These are phyloP conservation scores for Triplophysa bombifrons DNA, from an alignment of 2,797 vertebrate genomes.

Conservation along the genomic window DNA sequence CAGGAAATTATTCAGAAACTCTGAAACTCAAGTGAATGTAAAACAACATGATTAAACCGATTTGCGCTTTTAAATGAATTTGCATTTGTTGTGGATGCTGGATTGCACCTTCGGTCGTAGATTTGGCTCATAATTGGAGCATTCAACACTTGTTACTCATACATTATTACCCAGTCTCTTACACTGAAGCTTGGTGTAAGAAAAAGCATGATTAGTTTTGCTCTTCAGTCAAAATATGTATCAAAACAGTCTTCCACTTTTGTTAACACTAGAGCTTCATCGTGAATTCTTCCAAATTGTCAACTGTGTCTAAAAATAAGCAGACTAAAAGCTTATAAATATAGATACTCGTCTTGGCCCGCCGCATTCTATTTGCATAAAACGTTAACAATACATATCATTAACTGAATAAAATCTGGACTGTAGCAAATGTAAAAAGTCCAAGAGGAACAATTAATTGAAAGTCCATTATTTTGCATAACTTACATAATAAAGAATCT, in stretches of 20 bases:
- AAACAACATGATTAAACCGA: slow-evolving; percentile 43
- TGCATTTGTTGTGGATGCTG: slow-evolving; percentile 39
- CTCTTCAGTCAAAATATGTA: slow-evolving; percentile 18
- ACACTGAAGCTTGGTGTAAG: slow-evolving; percentile 1
- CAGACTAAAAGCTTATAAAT: slow-evolving; percentile 56
- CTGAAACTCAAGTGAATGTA: slow-evolving; percentile 15
- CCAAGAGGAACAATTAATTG: neutral
- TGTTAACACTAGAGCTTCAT: neutral
- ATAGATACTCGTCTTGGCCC: slow-evolving; percentile 56
- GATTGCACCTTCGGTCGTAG: slow-evolving; percentile 20
- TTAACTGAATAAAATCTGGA: slow-evolving; percentile 47
- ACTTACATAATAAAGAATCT: too few relatives aligned
- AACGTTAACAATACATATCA: slow-evolving; percentile 54
- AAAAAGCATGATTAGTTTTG: slow-evolving; percentile 1
- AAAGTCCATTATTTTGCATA: neutral
- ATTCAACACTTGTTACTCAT: slow-evolving; percentile 35
- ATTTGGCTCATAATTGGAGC: slow-evolving; percentile 40
- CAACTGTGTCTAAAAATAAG: slow-evolving; percentile 13
- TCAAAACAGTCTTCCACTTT: slow-evolving; percentile 2
- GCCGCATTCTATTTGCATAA: slow-evolving; percentile 62
- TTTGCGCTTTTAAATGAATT: slow-evolving; percentile 43
- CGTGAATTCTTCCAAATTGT: slow-evolving; percentile 7
- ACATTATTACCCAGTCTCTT: slow-evolving; percentile 29
- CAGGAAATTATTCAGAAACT: slow-evolving; percentile 26
- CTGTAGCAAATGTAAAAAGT: neutral